A percentile compares a stretch with the other conserved stretches of the same genome.
These are phyloP conservation scores for Nymphalis io DNA, from an alignment of 1,140 invertebrate species.

Conservation along the genomic window DNA sequence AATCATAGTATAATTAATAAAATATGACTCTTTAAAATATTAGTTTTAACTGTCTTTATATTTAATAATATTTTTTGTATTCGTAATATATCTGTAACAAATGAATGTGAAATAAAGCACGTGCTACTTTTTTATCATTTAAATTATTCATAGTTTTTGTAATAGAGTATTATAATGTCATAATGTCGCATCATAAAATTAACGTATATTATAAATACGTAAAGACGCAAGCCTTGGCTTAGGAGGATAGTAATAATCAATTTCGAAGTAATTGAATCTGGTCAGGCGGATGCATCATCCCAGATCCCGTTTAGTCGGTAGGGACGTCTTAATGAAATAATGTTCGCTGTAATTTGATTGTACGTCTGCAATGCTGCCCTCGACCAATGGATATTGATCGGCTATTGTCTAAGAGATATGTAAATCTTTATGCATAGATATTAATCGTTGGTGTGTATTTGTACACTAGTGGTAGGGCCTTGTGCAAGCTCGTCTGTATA, in stretches of 20 bases:
- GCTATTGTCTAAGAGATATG: neutral
- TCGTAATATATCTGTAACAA: too few relatives aligned
- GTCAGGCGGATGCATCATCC: conserved; percentile 61
- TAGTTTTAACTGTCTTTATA: too few relatives aligned
- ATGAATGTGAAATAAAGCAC: too few relatives aligned
- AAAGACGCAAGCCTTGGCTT: conserved; percentile 50
- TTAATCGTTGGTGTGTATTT: too few relatives aligned
- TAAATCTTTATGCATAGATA: neutral
- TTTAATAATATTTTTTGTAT: too few relatives aligned
- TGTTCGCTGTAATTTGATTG: conserved; percentile 51
- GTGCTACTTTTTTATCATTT: too few relatives aligned
- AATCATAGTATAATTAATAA: too few relatives aligned
- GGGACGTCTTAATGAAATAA: conserved; percentile 63
- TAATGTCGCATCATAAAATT: neutral
- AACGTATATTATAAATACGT: conserved; percentile 21
- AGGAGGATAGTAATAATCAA: conserved; percentile 62
- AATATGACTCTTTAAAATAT: too few relatives aligned
- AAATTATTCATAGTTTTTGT: too few relatives aligned
- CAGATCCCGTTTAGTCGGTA: conserved; percentile 42
- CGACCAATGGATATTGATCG: conserved; percentile 32
- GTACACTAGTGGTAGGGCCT: too few relatives aligned
- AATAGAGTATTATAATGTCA: too few relatives aligned
- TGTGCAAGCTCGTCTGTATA: too few relatives aligned
- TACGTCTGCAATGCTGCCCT: conserved; percentile 26
- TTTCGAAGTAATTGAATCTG: conserved; percentile 72